Evolutionary conservation across 1,140 invertebrate species (phyloP), one percentile per base, ranked within the genome.

Genomic region (Limonius californicus): DNA sequence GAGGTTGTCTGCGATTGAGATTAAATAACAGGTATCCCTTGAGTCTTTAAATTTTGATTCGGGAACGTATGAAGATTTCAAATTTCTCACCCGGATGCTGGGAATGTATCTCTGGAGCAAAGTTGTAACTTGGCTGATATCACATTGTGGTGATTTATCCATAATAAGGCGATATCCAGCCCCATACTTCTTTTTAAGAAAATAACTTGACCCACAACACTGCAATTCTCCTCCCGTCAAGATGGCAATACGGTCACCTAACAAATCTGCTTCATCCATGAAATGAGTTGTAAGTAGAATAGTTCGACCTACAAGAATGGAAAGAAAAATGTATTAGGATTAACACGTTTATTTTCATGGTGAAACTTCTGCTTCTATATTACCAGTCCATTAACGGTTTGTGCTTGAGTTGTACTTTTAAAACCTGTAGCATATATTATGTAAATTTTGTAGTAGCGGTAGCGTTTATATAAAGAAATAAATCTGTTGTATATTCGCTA

Each of bases 191-290:
- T 88, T 89, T 75, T 96, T 96, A 35, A 96, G 78, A 74, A 92
- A 94, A 77, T 94, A 84, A 12, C 92, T 84, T 0, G 90, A 87
- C 21, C 93, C 94, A 77, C 85, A 86, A 72, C 92, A 93, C 69
- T 85, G 85, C 12, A 96, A 79, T 47, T 82, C 77, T 15, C 94
- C 94, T 23, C 83, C 80, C 65, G 89, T 86, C 82, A 97, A 88
- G 55, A 96, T 94, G 1, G 91, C 92, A 69, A 97, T 92, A 68
- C 93, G 82, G 78, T 97, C 94, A 0, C 94, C 95, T 1, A 98
- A 81, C 27, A 92, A 84, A 80, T 98, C 95, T 32, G 95, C 95
- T 80, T 98, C 95, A 76, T 97, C 95, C 94, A 98, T 97, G 76
- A 94, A 95, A 77, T 98, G 95, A 11, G 95, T 98, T 14, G 93